Evolutionary conservation across 2,113 vertebrate species (phyloP).

Genomic region (Ammodytes marinus): DNA sequence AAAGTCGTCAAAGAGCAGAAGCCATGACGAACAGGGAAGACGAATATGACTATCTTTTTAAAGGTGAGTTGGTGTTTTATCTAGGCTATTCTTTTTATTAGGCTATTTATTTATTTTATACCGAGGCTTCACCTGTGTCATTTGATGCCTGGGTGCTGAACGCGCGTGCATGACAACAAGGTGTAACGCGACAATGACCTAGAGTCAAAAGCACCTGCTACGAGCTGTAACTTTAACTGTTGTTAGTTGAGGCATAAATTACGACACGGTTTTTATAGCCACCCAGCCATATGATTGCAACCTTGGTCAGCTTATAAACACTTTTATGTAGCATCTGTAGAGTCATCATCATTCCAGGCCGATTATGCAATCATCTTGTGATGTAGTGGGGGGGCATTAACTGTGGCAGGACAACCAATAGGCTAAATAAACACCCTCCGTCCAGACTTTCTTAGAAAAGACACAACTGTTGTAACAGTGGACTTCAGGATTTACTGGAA

Average conservation of each 20-base stretch:
- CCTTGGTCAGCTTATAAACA: background rate
- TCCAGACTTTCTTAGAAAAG: background rate
- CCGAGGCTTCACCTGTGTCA: constrained; percentile 44
- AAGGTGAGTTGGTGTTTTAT: constrained; percentile 82
- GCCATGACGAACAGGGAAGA: constrained; percentile 88
- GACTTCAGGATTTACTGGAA: background rate
- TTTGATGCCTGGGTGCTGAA: constrained; percentile 37
- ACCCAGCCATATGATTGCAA: background rate
- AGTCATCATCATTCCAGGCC: constrained; percentile 50
- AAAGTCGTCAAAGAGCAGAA: constrained; percentile 18
- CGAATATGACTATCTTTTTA: constrained; percentile 92
- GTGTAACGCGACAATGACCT: background rate
- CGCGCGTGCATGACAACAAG: constrained; percentile 13
- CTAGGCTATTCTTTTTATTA: no score
- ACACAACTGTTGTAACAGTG: background rate
- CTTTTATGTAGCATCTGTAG: constrained; percentile 23
- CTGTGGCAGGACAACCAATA: background rate
- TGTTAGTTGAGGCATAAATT: background rate
- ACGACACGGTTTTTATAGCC: background rate
- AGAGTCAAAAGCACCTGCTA: constrained; percentile 35
- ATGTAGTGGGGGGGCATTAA: constrained; percentile 34
- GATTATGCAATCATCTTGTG: constrained; percentile 57
- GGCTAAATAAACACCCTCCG: no score
- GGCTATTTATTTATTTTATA: constrained; percentile 7
- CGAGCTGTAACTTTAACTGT: background rate